Evolutionary conservation across 2,797 vertebrate species (phyloP).

Genomic region (Xerus rutilus): DNA sequence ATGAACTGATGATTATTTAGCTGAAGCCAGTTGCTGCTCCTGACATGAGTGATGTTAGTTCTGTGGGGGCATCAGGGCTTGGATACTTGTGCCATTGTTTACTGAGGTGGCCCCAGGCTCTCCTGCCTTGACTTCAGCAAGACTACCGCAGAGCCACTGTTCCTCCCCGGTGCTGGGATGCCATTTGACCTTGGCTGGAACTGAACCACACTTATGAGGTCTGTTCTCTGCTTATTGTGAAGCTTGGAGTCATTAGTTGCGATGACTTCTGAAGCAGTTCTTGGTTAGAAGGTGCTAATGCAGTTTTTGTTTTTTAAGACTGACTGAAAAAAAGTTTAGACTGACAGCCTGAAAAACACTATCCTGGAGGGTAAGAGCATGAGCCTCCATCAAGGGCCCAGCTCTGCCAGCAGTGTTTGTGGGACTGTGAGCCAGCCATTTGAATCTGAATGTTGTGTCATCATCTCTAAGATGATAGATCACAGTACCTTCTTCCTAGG

Average conservation of each 20-base stretch:
- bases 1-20: background rate
- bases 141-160: background rate
- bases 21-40: background rate
- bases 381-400: background rate
- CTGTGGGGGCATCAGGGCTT: background rate
- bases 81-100: background rate
- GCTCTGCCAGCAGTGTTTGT: background rate
- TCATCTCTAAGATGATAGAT: background rate
- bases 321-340: background rate
- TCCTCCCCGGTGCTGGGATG: background rate
- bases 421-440: background rate
- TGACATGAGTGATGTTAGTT: background rate
- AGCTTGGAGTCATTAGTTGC: background rate
- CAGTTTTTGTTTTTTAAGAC: background rate
- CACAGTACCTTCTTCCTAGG: background rate
- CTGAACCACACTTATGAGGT: background rate
- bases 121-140: background rate
- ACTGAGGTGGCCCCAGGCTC: background rate
- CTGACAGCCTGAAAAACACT: background rate
- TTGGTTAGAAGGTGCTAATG: background rate
- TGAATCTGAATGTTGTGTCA: background rate
- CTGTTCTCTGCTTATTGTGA: slow-evolving; percentile 28
- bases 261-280: slow-evolving; percentile 36
- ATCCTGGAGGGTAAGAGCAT: background rate
- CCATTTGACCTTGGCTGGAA: background rate